These are phyloP conservation scores for Limenitis camilla DNA, from an alignment of 2,888 invertebrate genomes.

Conservation along the genomic window DNA sequence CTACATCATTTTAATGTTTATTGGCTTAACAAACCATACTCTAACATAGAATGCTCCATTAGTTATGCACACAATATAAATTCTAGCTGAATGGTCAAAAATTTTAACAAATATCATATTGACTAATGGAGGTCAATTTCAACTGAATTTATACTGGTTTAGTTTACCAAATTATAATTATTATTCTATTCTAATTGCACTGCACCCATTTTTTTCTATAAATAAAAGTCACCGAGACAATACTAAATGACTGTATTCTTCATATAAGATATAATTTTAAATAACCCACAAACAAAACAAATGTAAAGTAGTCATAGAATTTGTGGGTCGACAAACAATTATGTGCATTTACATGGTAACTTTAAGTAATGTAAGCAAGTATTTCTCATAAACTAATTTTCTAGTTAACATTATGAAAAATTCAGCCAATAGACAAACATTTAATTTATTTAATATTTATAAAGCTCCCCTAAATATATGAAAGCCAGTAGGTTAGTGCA, in stretches of 20 bases:
- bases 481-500: conserved; percentile 62
- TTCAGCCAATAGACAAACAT: conserved; percentile 60
- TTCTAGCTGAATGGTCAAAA: conserved; percentile 49
- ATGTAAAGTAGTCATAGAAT: conserved; percentile 1
- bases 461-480: conserved; percentile 55
- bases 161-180: conserved; percentile 3
- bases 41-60: conserved; percentile 34
- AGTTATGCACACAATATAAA: conserved; percentile 31
- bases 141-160: conserved; percentile 4
- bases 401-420: conserved; percentile 31
- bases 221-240: conserved; percentile 37
- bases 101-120: conserved; percentile 19
- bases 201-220: conserved; percentile 43
- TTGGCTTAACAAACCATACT: conserved; percentile 38
- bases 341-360: conserved; percentile 34
- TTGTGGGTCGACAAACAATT: conserved; percentile 9
- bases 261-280: conserved; percentile 4
- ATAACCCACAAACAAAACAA: conserved; percentile 7
- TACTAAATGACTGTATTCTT: conserved; percentile 19
- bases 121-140: conserved; percentile 5
- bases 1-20: conserved; percentile 42
- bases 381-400: conserved; percentile 28
- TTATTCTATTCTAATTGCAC: conserved; percentile 47
- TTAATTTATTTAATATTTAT: conserved; percentile 26
- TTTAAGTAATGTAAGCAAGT: conserved; percentile 40